phyloP scores from a whole-genome alignment of 2,888 invertebrate species.

The Hedychridium roseum region DNA sequence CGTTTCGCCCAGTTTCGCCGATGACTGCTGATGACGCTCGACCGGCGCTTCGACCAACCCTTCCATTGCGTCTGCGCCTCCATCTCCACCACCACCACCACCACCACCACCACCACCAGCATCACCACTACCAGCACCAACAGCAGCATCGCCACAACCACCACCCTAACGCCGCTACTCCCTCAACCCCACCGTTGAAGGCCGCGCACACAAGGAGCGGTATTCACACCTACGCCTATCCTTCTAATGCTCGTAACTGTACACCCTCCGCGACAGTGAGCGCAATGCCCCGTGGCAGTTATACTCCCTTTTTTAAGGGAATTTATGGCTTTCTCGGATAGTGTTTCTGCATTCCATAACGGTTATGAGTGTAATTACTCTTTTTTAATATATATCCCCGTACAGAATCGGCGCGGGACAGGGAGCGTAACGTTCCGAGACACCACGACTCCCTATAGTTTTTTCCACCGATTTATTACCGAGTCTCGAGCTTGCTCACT shows the following conservation, averaged over 20 bases:
- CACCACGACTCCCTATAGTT: too few species aligned
- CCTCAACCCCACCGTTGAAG: not conserved
- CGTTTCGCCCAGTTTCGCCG: conserved; percentile 45
- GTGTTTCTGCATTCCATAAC: too few species aligned
- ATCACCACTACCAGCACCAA: conserved; percentile 15
- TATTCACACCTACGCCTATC: not conserved
- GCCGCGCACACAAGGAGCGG: not conserved
- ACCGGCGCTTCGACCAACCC: conserved; percentile 41
- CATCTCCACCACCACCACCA: conserved; percentile 17
- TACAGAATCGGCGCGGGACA: too few species aligned
- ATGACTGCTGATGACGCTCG: conserved; percentile 50
- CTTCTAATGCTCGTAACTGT: too few species aligned
- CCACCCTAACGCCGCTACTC: not conserved
- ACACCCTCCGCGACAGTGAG: too few species aligned
- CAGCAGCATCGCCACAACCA: not conserved
- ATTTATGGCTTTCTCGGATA: conserved; percentile 28
- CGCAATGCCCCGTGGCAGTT: conserved; percentile 11
- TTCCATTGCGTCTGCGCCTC: conserved; percentile 35
- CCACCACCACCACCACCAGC: conserved; percentile 25
- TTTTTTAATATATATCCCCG: too few species aligned
- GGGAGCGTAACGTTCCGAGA: too few species aligned
- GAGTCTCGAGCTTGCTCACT: too few species aligned
- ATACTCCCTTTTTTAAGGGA: conserved; percentile 25
- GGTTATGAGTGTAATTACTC: too few species aligned
- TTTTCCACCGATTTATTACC: too few species aligned